A percentile compares a stretch with the other conserved stretches of the same genome.
Conservation (phyloP, 2,797 vertebrate genomes). For the Poeciliopsis gracilis region DNA sequence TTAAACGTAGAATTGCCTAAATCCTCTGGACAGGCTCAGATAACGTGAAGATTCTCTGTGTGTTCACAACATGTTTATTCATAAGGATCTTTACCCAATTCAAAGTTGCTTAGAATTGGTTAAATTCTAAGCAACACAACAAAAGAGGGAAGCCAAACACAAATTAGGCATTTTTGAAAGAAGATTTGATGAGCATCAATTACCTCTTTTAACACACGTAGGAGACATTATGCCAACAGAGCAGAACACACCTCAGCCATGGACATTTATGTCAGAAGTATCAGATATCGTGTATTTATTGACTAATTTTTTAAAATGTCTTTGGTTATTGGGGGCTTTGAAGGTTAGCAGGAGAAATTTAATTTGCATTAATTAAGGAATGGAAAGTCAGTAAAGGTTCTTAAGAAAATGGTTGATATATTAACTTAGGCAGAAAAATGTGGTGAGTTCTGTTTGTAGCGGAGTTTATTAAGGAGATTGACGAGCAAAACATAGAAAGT, state of each 20-base stretch:
- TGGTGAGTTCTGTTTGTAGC: not conserved
- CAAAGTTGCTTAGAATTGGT: not conserved
- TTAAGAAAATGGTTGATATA: not conserved
- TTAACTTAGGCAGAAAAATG: not conserved
- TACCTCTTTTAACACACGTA: not conserved
- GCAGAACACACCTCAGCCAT: not conserved
- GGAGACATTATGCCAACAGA: not conserved
- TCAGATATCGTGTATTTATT: not conserved
- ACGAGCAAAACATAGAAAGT: not conserved
- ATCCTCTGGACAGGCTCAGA: constrained; percentile 3
- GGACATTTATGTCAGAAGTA: not conserved
- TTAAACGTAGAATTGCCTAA: constrained; percentile 13
- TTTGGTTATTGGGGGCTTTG: not conserved
- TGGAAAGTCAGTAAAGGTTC: not conserved
- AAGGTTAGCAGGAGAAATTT: not conserved
- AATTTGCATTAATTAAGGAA: not conserved
- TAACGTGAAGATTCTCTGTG: not conserved
- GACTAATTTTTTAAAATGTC: not conserved
- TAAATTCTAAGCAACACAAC: not conserved
- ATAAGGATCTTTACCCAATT: not conserved
- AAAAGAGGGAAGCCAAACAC: not conserved
- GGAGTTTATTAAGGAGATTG: not conserved
- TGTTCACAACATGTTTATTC: not conserved
- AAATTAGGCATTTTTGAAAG: not conserved
- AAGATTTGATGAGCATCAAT: not conserved